Percentiles rank a stretch among this genome's conserved stretches.
phyloP scores from a whole-genome alignment of 2,888 invertebrate genomes.

The Sarcophaga rosellei region DNA sequence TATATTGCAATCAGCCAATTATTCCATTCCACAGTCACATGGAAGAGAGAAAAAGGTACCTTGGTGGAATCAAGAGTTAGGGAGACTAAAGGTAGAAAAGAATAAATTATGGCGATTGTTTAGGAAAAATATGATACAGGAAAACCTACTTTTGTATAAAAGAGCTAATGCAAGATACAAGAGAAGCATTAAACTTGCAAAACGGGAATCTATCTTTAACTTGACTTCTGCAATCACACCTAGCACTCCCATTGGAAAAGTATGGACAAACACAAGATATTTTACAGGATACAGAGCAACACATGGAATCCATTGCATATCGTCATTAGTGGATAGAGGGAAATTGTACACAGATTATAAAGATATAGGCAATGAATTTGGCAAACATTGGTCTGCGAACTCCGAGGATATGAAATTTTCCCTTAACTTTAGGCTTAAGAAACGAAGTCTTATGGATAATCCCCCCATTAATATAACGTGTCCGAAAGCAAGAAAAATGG shows the following conservation, averaged over 20 bases:
- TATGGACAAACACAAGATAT: constrained; percentile 11
- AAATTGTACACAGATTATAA: background rate
- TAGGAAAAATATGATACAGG: constrained; percentile 44
- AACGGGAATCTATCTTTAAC: constrained; percentile 5
- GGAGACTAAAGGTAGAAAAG: constrained; percentile 42
- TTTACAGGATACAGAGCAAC: constrained; percentile 3
- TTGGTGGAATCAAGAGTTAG: constrained; percentile 46
- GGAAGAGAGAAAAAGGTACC: constrained; percentile 14
- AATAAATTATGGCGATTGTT: constrained; percentile 39
- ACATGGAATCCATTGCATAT: no score
- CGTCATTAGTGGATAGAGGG: background rate
- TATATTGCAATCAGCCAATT: constrained; percentile 44
- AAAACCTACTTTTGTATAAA: constrained; percentile 52
- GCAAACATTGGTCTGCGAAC: constrained; percentile 26
- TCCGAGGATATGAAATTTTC: constrained; percentile 21
- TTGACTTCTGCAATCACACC: constrained; percentile 45
- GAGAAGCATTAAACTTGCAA: constrained; percentile 51
- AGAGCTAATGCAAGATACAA: constrained; percentile 43
- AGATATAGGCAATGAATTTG: constrained; percentile 17
- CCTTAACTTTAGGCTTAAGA: background rate
- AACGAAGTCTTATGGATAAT: background rate
- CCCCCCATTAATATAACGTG: background rate
- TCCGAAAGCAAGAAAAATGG: background rate
- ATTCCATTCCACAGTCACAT: constrained; percentile 47
- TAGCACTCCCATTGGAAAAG: background rate